phyloP scores from a whole-genome alignment of 2,888 invertebrate genomes.

The Drosophila gaucha region DNA sequence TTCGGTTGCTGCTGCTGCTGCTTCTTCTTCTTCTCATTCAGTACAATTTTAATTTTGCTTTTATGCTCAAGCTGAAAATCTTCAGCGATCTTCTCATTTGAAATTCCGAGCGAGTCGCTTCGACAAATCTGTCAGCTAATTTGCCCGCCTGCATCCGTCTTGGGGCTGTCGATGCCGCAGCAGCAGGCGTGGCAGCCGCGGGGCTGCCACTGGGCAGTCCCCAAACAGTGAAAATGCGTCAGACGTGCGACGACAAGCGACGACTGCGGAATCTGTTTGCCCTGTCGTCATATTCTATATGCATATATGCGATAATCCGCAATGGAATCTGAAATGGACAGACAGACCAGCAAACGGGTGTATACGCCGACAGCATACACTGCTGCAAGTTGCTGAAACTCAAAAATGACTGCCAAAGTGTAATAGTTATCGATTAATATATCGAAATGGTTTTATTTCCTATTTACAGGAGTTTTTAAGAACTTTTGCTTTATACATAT shows the following conservation, averaged over 20 bases:
- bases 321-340: conserved; percentile 16
- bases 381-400: neutral
- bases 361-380: neutral
- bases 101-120: conserved; percentile 44
- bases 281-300: conserved; percentile 68
- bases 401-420: too few relatives aligned
- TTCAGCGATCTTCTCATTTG: conserved; percentile 44
- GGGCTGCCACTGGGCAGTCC: conserved; percentile 46
- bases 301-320: conserved; percentile 14
- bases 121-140: conserved; percentile 42
- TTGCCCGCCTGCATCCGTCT: conserved; percentile 72
- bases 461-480: too few relatives aligned
- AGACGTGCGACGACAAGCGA: conserved; percentile 53
- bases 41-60: conserved; percentile 33
- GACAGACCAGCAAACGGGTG: neutral
- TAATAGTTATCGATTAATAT: neutral
- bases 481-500: too few relatives aligned
- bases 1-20: neutral
- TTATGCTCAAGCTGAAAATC: conserved; percentile 49
- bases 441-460: neutral
- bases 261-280: conserved; percentile 54
- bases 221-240: conserved; percentile 70
- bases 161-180: conserved; percentile 23
- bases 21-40: conserved; percentile 14
- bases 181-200: neutral